Evolutionary conservation across 2,888 invertebrate genomes (phyloP).

Genomic region (Eulithis testata): DNA sequence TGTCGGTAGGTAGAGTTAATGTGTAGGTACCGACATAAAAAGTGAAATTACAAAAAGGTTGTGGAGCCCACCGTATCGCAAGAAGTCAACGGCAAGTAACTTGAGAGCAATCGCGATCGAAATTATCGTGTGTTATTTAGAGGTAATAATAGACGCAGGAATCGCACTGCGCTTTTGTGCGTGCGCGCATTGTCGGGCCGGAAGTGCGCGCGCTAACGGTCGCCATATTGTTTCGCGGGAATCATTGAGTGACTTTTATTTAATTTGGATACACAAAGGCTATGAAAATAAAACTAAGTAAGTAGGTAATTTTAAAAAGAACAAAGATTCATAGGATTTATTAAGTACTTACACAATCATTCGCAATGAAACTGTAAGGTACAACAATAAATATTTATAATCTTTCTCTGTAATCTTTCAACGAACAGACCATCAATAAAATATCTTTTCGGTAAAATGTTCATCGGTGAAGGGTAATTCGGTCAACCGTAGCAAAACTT

Average conservation of each 20-base stretch:
- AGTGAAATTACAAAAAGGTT: constrained; percentile 41
- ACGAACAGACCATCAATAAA: too few species aligned
- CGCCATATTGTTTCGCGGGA: constrained; percentile 59
- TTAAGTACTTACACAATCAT: too few species aligned
- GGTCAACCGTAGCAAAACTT: too few species aligned
- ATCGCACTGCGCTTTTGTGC: constrained; percentile 80
- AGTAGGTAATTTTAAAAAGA: background rate
- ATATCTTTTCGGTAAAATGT: too few species aligned
- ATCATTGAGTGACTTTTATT: constrained; percentile 36
- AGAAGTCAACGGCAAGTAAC: constrained; percentile 63
- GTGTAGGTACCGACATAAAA: background rate
- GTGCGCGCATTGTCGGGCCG: constrained; percentile 56
- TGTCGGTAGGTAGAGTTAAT: too few species aligned
- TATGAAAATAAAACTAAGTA: background rate
- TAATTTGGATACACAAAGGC: background rate
- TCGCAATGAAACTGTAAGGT: too few species aligned
- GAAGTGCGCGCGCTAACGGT: constrained; percentile 49
- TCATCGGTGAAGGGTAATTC: too few species aligned
- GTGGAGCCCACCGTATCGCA: constrained; percentile 38
- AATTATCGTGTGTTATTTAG: constrained; percentile 60
- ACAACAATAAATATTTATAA: too few species aligned
- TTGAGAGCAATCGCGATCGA: constrained; percentile 57
- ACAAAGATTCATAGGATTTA: background rate
- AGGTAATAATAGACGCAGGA: constrained; percentile 54
- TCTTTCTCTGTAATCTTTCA: too few species aligned